These are phyloP conservation scores for Clitarchus hookeri DNA, from an alignment of 2,888 invertebrate genomes.

Conservation along the genomic window DNA sequence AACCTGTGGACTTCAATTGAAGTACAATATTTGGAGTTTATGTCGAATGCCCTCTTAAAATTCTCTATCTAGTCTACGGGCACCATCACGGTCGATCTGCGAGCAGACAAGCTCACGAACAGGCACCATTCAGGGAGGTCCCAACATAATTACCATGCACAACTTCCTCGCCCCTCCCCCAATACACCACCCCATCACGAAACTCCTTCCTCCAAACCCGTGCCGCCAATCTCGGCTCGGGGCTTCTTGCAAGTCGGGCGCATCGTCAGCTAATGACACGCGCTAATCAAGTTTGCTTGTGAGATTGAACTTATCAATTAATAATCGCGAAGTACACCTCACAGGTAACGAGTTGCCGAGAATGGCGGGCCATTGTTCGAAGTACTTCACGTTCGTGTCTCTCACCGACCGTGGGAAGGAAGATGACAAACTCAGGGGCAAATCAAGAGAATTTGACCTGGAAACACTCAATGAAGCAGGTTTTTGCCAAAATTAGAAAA, in stretches of 20 bases:
- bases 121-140: not conserved
- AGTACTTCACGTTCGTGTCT: not conserved
- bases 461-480: no score
- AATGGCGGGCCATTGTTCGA: not conserved
- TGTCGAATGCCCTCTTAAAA: no score
- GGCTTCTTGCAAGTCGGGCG: not conserved
- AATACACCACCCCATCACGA: not conserved
- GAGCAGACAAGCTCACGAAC: not conserved
- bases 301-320: not conserved
- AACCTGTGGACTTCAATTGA: no score
- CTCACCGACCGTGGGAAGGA: no score
- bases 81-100: no score
- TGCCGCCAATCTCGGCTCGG: not conserved
- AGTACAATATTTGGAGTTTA: no score
- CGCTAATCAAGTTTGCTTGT: constrained; percentile 9
- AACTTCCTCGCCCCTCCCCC: not conserved
- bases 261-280: not conserved
- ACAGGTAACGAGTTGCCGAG: not conserved
- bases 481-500: no score
- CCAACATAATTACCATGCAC: not conserved
- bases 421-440: no score
- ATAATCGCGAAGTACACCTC: not conserved
- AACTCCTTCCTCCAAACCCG: not conserved
- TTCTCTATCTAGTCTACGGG: no score
- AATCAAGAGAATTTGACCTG: no score